Evolutionary conservation across 2,888 invertebrate genomes (phyloP), one percentile per base, ranked within the genome.

Genomic region (Arenicola marina): DNA sequence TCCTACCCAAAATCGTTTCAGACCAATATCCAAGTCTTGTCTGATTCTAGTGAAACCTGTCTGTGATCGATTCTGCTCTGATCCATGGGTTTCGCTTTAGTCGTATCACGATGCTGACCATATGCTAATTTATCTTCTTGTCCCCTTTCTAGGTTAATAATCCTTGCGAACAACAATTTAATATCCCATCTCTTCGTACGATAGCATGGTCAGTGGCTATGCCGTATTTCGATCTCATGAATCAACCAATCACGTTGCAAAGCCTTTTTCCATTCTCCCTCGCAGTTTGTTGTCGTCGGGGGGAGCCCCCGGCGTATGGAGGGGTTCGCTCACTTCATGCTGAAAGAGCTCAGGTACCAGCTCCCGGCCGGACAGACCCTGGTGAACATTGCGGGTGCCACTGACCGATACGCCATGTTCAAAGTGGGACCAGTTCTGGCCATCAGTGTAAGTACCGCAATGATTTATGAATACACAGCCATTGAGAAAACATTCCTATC

Each of bases 261-360:
- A 31, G 1, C 48, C 4, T 43, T 54, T 7, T 31, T 38, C 18
- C 3, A 24, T 31, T 21, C 18, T 48, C 46, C 29, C 28, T 73
- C 74, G 1, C 85, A 95, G 95, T 97, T 95, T 85, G 93, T 97
- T 43, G 95, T 95, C 84, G 93, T 96, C 91, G 96, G 96, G 51
- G 96, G 96, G 21, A 95, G 95, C 28, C 93, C 95, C 18, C 92
- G 91, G 79, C 88, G 96, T 59, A 95, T 96, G 95, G 91, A 94
- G 84, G 89, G 89, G 79, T 95, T 96, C 83, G 95, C 96, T 33
- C 88, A 92, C 83, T 93, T 88, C 80, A 92, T 96, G 73, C 91
- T 93, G 90, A 87, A 90, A 68, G 92, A 95, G 86, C 91, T 96
- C 73, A 91, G 91, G 2, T 91, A 93, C 84, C 92, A 92, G 84